Evolutionary conservation across 2,888 invertebrate genomes (phyloP).

Genomic region (Steinernema scapterisci): DNA sequence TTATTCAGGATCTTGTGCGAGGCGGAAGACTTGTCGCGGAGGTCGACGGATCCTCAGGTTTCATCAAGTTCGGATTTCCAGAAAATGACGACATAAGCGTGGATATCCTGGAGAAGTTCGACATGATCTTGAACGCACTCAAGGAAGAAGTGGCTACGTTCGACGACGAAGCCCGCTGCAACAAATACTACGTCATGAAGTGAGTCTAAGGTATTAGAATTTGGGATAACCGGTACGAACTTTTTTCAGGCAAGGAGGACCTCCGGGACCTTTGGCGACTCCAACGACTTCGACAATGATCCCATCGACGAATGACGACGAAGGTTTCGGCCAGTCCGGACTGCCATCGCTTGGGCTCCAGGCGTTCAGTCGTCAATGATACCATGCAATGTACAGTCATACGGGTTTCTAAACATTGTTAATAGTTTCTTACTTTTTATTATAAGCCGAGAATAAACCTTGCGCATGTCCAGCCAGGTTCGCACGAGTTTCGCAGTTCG

Average conservation of each 20-base stretch:
- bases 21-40: not conserved
- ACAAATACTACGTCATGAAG: conserved; percentile 10
- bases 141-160: conserved; percentile 5
- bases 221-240: not conserved
- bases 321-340: conserved; percentile 7
- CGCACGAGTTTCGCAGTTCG: conserved; percentile 2
- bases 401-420: not conserved
- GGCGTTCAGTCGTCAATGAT: not conserved
- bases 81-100: not conserved
- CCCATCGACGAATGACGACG: conserved; percentile 18
- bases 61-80: conserved; percentile 6
- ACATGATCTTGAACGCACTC: not conserved
- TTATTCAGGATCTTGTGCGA: not conserved
- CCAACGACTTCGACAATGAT: not conserved
- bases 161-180: conserved; percentile 3
- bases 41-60: not conserved
- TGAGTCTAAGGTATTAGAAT: not conserved
- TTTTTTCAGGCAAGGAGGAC: conserved; percentile 8
- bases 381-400: not conserved
- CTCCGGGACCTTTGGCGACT: not conserved
- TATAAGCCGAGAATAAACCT: not conserved
- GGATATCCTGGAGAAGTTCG: not conserved
- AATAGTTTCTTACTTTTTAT: not conserved
- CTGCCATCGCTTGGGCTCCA: not conserved
- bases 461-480: not conserved